phyloP scores from a whole-genome alignment of 2,113 vertebrate genomes.

The Gavialis gangeticus region DNA sequence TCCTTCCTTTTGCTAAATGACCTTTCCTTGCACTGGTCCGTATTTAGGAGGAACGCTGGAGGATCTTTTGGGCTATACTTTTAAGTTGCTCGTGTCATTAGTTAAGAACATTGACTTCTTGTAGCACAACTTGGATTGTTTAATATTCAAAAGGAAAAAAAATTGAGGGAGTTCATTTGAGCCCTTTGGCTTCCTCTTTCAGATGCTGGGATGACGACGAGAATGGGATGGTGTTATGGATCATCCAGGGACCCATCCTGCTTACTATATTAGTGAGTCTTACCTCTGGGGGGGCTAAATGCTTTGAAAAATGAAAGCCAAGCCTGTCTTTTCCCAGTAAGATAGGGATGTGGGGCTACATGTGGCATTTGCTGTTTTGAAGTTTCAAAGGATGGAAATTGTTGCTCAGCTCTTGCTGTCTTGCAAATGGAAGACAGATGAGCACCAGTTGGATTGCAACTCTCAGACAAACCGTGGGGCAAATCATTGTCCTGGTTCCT shows the following conservation, averaged over 20 bases:
- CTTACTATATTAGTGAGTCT: constrained; percentile 77
- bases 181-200: background rate
- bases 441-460: background rate
- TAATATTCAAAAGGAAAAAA: background rate
- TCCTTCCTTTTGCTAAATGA: background rate
- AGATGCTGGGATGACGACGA: constrained; percentile 84
- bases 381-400: background rate
- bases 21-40: background rate
- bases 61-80: accelerated
- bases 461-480: background rate
- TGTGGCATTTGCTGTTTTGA: background rate
- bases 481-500: background rate
- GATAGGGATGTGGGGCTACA: accelerated
- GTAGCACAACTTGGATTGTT: background rate
- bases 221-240: constrained; percentile 76
- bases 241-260: constrained; percentile 82
- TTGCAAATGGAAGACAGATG: background rate
- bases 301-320: background rate
- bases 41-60: background rate
- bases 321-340: background rate
- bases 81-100: background rate
- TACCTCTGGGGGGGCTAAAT: background rate
- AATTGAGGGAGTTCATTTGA: background rate
- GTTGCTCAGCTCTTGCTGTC: background rate
- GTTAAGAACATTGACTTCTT: accelerated